A percentile compares a stretch with the other conserved stretches of the same genome.
These are phyloP conservation scores for Lepus europaeus DNA, from an alignment of 2,113 vertebrate genomes.

Conservation along the genomic window DNA sequence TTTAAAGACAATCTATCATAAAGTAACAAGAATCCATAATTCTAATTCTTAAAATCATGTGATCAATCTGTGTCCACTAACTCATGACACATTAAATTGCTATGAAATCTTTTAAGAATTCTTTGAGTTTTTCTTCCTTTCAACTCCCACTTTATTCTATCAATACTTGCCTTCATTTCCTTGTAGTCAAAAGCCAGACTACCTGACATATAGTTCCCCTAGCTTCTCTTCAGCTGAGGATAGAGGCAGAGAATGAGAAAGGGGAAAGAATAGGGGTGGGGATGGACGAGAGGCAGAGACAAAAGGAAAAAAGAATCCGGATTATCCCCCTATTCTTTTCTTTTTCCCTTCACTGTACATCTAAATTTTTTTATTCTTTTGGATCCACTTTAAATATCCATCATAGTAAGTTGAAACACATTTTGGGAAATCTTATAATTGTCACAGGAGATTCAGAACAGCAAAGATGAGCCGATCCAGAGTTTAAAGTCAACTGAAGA, in stretches of 20 bases:
- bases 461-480: not conserved
- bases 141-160: not conserved
- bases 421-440: not conserved
- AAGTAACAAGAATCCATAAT: not conserved
- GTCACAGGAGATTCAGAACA: not conserved
- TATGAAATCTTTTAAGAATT: not conserved
- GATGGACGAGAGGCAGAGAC: not conserved
- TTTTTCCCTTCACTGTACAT: not conserved
- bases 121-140: not conserved
- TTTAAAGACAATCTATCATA: conserved; percentile 17
- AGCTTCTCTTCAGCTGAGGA: not conserved
- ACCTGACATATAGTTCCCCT: not conserved
- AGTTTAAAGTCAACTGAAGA: not conserved
- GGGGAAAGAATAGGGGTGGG: no score
- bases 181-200: not conserved
- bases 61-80: not conserved
- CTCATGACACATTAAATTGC: not conserved
- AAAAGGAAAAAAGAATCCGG: not conserved
- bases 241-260: no score
- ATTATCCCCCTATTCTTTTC: not conserved
- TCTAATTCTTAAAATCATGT: not conserved
- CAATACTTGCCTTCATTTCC: not conserved
- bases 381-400: conserved; percentile 4
- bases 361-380: not conserved
- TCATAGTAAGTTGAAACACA: not conserved